Base-by-base conservation (phyloP, 2,113 vertebrate genomes). In the Chloroceryle aenea region DNA sequence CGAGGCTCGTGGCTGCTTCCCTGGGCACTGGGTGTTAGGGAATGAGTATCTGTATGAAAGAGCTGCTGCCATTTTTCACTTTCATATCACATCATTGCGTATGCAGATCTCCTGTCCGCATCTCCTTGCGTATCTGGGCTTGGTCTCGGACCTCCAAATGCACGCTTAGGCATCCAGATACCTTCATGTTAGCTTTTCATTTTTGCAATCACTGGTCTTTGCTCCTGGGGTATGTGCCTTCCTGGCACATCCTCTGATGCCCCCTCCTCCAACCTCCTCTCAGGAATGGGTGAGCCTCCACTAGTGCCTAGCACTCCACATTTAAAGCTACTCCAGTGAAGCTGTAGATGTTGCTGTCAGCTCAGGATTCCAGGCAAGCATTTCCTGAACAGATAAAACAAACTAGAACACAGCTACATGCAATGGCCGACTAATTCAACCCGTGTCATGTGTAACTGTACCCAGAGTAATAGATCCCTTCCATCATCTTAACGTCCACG, bases 261-360 rank as follows among this genome's bases (percentile, higher is more conserved):
- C 89, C 94, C 93, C 94, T 97, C 96, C 80, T 95, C 85, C 22
- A 27, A 42, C 92, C 80, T 97, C 93, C 92, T 97, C 90, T 98
- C 97, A 97, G 97, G 97, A 97, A 98, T 96, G 96, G 92, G 94
- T 98, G 97, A 97, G 91, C 92, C 96, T 97, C 96, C 97, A 94
- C 87, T 95, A 95, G 98, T 98, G 97, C 98, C 98, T 98, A 97
- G 95, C 95, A 97, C 97, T 98, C 90, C 95, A 75, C 53, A 6
- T 97, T 95, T 97, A 97, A 97, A 97, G 97, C 97, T 95, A 95
- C 93, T 95, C 87, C 95, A 89, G 92, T 94, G 73, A 96, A 95
- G 91, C 93, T 97, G 86, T 96, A 96, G 96, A 74, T 93, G 77
- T 96, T 95, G 91, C 93, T 93, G 93, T 98, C 93, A 94, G 96